These are phyloP conservation scores for Pteropus alecto DNA, from an alignment of 2,113 vertebrate species.

Conservation along the genomic window DNA sequence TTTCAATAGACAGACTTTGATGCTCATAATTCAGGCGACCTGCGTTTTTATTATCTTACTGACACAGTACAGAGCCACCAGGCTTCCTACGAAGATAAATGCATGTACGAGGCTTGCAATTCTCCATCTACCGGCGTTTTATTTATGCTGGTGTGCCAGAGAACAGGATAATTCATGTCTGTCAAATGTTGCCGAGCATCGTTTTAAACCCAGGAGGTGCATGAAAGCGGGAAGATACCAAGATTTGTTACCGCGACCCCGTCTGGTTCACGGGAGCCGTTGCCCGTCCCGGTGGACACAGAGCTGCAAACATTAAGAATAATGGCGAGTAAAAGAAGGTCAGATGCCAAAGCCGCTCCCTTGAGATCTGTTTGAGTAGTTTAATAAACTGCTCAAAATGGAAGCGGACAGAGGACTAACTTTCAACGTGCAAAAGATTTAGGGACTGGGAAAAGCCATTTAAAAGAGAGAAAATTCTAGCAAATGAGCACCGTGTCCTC, in stretches of 20 bases:
- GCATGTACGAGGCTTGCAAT: conserved; percentile 25
- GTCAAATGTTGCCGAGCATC: background rate
- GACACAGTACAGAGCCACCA: conserved; percentile 25
- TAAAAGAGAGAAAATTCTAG: background rate
- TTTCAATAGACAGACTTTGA: background rate
- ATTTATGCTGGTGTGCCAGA: background rate
- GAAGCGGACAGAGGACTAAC: background rate
- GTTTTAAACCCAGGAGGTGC: background rate
- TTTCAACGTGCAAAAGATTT: background rate
- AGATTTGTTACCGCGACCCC: conserved; percentile 1
- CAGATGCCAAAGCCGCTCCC: conserved; percentile 30
- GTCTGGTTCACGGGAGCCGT: conserved; percentile 37
- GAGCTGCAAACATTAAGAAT: background rate
- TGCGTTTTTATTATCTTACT: conserved; percentile 55
- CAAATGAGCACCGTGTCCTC: background rate
- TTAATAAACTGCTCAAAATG: conserved; percentile 46
- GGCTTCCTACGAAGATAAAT: conserved; percentile 52
- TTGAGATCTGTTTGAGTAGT: background rate
- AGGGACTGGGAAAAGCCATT: background rate
- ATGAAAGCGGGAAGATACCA: conserved; percentile 2
- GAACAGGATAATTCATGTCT: background rate
- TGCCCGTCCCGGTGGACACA: background rate
- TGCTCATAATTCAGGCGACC: conserved; percentile 43
- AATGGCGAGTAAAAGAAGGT: conserved; percentile 33
- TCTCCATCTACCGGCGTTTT: conserved; percentile 28